These are phyloP conservation scores for Osmoderma eremita DNA, from an alignment of 2,888 invertebrate species.

Conservation along the genomic window DNA sequence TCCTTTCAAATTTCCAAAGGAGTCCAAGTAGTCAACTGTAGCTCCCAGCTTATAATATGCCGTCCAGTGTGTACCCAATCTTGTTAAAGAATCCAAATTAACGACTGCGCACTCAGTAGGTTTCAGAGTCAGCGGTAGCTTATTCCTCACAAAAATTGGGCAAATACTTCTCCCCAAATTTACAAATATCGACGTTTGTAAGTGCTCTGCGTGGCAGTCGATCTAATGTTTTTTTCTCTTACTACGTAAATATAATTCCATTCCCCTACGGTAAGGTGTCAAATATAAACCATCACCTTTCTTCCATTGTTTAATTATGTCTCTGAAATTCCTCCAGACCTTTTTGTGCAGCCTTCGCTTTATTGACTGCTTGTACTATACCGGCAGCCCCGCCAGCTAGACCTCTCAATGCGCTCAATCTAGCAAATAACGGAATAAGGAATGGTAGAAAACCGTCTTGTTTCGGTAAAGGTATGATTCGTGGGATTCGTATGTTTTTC, in stretches of 20 bases:
- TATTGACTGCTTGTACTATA: constrained; percentile 50
- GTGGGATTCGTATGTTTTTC: no score
- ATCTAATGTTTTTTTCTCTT: constrained; percentile 26
- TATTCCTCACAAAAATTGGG: background rate
- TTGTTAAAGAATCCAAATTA: background rate
- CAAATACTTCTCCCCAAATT: constrained; percentile 9
- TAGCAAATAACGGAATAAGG: constrained; percentile 51
- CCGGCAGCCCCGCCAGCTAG: constrained; percentile 48
- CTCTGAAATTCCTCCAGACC: constrained; percentile 49
- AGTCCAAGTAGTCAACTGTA: background rate
- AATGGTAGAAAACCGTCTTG: constrained; percentile 49
- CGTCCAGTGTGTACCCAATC: background rate
- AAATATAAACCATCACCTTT: constrained; percentile 45
- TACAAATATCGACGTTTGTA: background rate
- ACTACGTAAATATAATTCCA: constrained; percentile 47
- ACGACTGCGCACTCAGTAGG: background rate
- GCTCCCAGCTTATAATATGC: background rate
- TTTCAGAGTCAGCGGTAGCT: background rate
- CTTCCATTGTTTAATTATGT: constrained; percentile 53
- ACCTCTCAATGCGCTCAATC: constrained; percentile 47
- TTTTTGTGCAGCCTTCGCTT: constrained; percentile 47
- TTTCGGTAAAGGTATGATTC: no score
- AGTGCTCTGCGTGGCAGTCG: constrained; percentile 1
- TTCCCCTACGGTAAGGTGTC: no score
- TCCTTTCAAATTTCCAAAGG: background rate